Evolutionary conservation across 2,797 vertebrate genomes (phyloP), one percentile per base, ranked within the genome.

Genomic region (Muscicapa striata): DNA sequence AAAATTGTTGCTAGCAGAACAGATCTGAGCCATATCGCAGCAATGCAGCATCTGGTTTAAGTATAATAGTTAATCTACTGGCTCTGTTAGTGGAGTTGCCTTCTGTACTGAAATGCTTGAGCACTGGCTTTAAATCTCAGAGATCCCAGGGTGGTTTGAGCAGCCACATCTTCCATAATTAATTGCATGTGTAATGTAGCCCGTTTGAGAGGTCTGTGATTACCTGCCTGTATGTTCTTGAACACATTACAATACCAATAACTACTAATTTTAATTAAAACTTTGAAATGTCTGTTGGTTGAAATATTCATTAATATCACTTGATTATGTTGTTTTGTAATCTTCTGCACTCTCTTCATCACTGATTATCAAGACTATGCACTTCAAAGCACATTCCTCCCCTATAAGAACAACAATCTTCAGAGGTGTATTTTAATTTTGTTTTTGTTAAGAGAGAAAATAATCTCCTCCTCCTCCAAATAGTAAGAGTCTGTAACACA

Each of bases 261-360:
- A 87, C 79, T 89, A 86, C 91, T 97, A 96, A 97, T 98, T 98
- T 98, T 98, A 98, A 98, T 98, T 98, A 97, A 98, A 98, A 97
- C 92, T 97, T 97, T 74, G 83, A 97, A 97, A 97, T 94, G 86
- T 87, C 84, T 96, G 90, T 92, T 78, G 95, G 82, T 96, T 98
- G 95, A 97, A 97, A 98, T 97, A 98, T 97, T 98, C 95, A 96
- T 97, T 97, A 96, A 96, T 95, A 89, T 90, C 92, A 79, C 82
- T 95, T 97, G 97, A 98, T 97, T 98, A 96, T 87, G 87, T 96
- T 96, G 96, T 97, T 97, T 97, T 95, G 94, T 96, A 97, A 96
- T 96, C 91, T 94, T 97, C 88, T 95, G 32, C 79, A 70, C 84
- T 95, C 68, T 96, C 92, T 93, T 93, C 81, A 90, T 96, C 96